Base-by-base conservation (phyloP, 2,113 vertebrate species). In the Vulpes ferrilata region DNA sequence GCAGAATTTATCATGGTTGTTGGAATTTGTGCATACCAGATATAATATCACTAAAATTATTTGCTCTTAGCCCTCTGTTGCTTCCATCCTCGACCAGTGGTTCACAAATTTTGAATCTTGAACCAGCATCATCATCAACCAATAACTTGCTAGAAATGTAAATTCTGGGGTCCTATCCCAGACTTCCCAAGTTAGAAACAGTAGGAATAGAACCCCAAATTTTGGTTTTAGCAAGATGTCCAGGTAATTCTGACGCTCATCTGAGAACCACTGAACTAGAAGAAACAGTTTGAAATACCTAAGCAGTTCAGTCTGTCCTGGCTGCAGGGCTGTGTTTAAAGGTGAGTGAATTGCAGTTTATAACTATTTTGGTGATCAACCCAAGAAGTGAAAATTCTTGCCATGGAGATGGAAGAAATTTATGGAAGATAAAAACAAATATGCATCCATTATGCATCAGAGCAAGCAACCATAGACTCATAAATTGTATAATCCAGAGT, bases 11-110 rank as follows among this genome's bases (percentile, higher is more conserved):
- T 88, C 80, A 91, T 10, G 76, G 79, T 74, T 95, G 65, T 67
- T 83, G 0, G 82, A 83, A 93, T 48, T 95, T 98, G 93, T 62
- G 95, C 25, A 0, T 12, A 79, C 73, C 74, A 96, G 96, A 38
- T 93, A 67, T 64, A 91, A 80, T n/a, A 53, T 4, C 30, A 71
- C 16, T 88, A 79, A 93, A 92, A 43, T 87, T 85, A 30, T 90
- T 95, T 73, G n/a, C 35, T 96, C 20, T 51, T 90, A 83, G 88
- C 17, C 13, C 0, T 4, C 38, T 92, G 85, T 78, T 76, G 43
- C 22, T 80, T 93, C 71, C 0, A 38, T 85, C 27, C 7, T 67
- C 23, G 12, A 71, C 7, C 12, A 20, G 0, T 55, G 15, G 7
- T 83, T 95, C 53, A 89, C 8, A 43, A 78, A 62, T 11, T 84